phyloP scores from a whole-genome alignment of 2,113 vertebrate genomes.

The Nycticebus coucang region DNA sequence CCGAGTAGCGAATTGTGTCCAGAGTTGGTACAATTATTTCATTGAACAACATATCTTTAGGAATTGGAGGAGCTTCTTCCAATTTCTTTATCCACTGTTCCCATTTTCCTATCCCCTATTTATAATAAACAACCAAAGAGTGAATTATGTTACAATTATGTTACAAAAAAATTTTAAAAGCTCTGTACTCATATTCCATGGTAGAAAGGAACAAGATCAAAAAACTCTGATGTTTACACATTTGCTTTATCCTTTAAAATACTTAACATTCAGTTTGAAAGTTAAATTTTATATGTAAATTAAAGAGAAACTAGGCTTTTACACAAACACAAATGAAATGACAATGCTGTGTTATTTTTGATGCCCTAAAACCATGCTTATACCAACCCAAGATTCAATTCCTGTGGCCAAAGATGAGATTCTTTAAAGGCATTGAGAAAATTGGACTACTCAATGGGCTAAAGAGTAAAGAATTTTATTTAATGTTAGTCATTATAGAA shows the following conservation, averaged over 20 bases:
- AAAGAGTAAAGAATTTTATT: slow-evolving; percentile 44
- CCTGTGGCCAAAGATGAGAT: background rate
- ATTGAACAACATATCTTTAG: slow-evolving; percentile 90
- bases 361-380: background rate
- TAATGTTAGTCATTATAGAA: background rate
- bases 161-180: background rate
- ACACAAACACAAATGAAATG: background rate
- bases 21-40: slow-evolving; percentile 96
- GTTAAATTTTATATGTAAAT: slow-evolving; percentile 6
- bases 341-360: background rate
- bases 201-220: background rate
- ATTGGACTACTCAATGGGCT: background rate
- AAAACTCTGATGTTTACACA: background rate
- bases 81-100: slow-evolving; percentile 91
- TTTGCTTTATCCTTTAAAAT: slow-evolving; percentile 27
- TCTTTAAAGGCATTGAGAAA: background rate
- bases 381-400: background rate
- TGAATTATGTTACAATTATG: background rate
- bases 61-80: slow-evolving; percentile 85
- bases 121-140: slow-evolving; percentile 39
- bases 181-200: background rate
- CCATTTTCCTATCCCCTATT: slow-evolving; percentile 91
- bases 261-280: background rate
- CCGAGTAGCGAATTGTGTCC: slow-evolving; percentile 91
- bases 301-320: background rate